Evolutionary conservation across 2,888 invertebrate genomes (phyloP), one percentile per base, ranked within the genome.

Genomic region (Agelastica alni): DNA sequence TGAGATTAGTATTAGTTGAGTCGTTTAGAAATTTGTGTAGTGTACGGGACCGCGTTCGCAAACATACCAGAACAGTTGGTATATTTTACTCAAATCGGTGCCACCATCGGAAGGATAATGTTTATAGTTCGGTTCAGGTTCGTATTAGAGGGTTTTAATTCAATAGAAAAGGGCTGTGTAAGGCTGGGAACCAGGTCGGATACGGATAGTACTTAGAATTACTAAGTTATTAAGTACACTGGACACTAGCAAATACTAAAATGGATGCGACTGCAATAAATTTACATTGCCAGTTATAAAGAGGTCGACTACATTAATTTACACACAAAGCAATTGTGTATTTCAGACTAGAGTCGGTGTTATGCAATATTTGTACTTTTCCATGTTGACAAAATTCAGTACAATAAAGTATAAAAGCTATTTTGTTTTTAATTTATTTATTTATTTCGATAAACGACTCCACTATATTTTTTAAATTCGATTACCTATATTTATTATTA

Each of bases 281-380:
- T 56, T 57, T 56, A 54, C 54, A 53, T 60, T 58, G 58, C 41
- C 46, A 56, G 60, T 60, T 58, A 55, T 54, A 56, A 52, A 56
- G 47, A 51, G 54, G 56, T 57, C 59, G 57, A 59, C 61, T 59
- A 51, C 45, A 53, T 62, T 58, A 53, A 60, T 60, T 56, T 58
- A 56, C 55, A 73, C 73, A 73, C 72, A 74, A 74, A 74, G 71
- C 71, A 72, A 74, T 76, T 75, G 74, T 75, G 73, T 74, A 74
- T 73, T 75, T 74, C 76, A 75, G 75, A 75, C 76, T 76, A 77
- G 74, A 74, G 76, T 76, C 75, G 74, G 76, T 81, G 80, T 80
- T 80, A 78, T 80, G 80, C 80, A 81, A 81, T 81, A 80, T 81
- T 81, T 81, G 81, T 81, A 81, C 81, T 81, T 81, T 81, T 81